Evolutionary conservation across 2,888 invertebrate genomes (phyloP), one percentile per base, ranked within the genome.

Genomic region (Mechanitis mazaeus): DNA sequence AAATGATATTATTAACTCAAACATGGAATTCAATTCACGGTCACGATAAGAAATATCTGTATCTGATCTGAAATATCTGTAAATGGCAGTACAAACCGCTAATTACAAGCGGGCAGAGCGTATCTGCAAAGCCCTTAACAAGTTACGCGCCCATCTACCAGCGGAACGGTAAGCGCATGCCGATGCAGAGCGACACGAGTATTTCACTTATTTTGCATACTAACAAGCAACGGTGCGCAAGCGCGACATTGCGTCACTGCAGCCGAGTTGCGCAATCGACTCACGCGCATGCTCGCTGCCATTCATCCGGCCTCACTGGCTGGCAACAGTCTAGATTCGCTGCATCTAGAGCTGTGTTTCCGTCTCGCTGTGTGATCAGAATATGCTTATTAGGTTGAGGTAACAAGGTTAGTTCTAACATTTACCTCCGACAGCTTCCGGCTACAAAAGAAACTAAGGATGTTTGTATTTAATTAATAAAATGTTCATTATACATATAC

Each of bases 191-290:
- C 77, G 75, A 78, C 81, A 78, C 78, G 78, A 80, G 83, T 81
- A 83, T 83, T 81, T 80, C 76, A 80, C 81, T 81, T 81, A 84
- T 81, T 86, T 84, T 85, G 86, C 86, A 87, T 87, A 85, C 83
- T 80, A 85, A 85, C 81, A 79, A 81, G 83, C 81, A 81, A 83
- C 82, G 81, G 82, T 75, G 75, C 71, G 71, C 69, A 76, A 70
- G 65, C 82, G 83, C 77, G 80, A 77, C 77, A 79, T 87, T 87
- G 80, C 88, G 87, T 87, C 87, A 88, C 78, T 74, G 78, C 64
- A 58, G 54, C 64, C 64, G 66, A 55, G 66, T 75, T 74, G 72
- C 74, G 74, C 72, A 75, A 75, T 63, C 73, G 68, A 68, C 85
- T 84, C 86, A 83, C 84, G 85, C 85, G 84, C 85, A 80, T 76